Conservation (phyloP, 2,113 vertebrate genomes). For the Sterrhoptilus dennistouni region DNA sequence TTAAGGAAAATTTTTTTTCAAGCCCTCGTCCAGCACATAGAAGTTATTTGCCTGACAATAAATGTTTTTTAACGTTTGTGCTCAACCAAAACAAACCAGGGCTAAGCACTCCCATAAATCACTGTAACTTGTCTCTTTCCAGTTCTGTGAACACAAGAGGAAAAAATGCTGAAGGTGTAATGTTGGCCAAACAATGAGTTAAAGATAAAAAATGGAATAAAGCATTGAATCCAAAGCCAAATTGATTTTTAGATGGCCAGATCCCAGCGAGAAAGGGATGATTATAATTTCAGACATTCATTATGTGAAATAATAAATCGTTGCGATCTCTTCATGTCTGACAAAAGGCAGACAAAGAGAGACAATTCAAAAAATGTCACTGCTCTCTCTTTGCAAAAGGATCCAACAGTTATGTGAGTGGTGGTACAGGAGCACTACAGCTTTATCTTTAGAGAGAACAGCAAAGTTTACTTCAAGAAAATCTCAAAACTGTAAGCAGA, state of each 20-base stretch:
- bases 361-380: not conserved
- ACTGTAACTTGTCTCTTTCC: not conserved
- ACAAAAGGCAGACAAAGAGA: not conserved
- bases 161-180: not conserved
- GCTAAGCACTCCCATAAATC: constrained; percentile 1
- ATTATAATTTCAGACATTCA: not conserved
- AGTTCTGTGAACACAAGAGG: not conserved
- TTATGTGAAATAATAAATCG: not conserved
- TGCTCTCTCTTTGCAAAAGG: not conserved
- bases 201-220: not conserved
- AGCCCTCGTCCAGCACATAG: not conserved
- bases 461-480: not conserved
- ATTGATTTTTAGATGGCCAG: not conserved
- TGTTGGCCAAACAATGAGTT: not conserved
- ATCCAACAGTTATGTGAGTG: not conserved
- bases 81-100: not conserved
- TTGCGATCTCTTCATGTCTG: not conserved
- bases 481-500: not conserved
- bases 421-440: not conserved
- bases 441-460: not conserved
- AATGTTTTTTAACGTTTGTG: not conserved
- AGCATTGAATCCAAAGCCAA: not conserved
- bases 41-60: not conserved
- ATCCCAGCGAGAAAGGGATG: not conserved
- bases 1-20: not conserved